phyloP scores from a whole-genome alignment of 2,113 vertebrate genomes.

The Oriolus oriolus region DNA sequence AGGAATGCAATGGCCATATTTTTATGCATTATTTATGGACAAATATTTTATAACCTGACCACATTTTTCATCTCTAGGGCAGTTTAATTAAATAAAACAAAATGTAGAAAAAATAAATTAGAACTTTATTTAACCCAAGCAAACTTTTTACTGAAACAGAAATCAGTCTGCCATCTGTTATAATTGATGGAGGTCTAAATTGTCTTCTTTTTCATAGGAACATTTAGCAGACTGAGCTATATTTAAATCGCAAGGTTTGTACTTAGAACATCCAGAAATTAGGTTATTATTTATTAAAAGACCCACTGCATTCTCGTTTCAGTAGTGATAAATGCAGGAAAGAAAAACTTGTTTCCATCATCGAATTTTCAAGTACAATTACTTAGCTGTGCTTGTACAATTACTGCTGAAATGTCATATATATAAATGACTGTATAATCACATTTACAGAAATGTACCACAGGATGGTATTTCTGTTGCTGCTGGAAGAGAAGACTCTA shows the following conservation, averaged over 20 bases:
- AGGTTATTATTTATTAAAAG: constrained; percentile 33
- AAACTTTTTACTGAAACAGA: background rate
- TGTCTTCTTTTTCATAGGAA: background rate
- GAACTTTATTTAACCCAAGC: background rate
- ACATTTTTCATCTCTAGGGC: background rate
- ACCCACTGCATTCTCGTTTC: background rate
- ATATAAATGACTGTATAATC: background rate
- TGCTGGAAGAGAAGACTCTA: background rate
- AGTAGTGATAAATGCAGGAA: background rate
- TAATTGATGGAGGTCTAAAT: background rate
- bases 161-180: background rate
- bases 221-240: background rate
- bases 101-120: background rate
- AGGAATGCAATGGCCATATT: background rate
- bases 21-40: background rate
- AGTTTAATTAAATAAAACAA: constrained; percentile 6
- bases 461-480: background rate
- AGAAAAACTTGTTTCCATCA: constrained; percentile 10
- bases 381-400: background rate
- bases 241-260: background rate
- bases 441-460: background rate
- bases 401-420: background rate
- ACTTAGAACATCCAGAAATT: constrained; percentile 15
- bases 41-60: background rate
- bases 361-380: constrained; percentile 9